Conservation (phyloP, 2,888 invertebrate genomes). For the Chrysolina oricalcia region DNA sequence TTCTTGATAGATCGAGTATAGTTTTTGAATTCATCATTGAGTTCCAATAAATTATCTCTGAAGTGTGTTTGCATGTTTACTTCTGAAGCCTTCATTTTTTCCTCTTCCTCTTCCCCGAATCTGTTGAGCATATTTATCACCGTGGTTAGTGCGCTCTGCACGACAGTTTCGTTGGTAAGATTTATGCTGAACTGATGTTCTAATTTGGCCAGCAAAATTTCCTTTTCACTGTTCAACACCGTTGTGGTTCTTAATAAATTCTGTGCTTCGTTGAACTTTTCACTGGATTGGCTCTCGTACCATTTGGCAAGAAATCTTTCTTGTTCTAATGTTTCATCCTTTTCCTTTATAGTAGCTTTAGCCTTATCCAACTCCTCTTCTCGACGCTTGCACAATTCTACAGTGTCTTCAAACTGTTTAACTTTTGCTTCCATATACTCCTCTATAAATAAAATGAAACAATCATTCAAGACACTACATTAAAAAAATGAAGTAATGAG, state of each 20-base stretch:
- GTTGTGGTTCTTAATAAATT: conserved; percentile 48
- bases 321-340: conserved; percentile 50
- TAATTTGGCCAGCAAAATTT: conserved; percentile 55
- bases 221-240: conserved; percentile 49
- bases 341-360: conserved; percentile 44
- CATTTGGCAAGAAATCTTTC: conserved; percentile 53
- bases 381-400: conserved; percentile 41
- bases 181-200: conserved; percentile 55
- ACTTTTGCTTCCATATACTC: conserved; percentile 40
- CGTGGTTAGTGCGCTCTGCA: conserved; percentile 31
- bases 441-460: conserved; percentile 40
- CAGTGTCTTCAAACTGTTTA: conserved; percentile 47
- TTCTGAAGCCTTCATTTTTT: conserved; percentile 28
- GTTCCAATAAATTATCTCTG: neutral
- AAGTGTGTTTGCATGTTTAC: conserved; percentile 8
- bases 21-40: conserved; percentile 20
- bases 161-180: conserved; percentile 45
- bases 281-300: conserved; percentile 51
- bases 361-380: conserved; percentile 41
- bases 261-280: conserved; percentile 49
- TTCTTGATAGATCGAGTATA: conserved; percentile 13
- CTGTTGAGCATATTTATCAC: conserved; percentile 36
- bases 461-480: neutral
- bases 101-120: conserved; percentile 28
- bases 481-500: neutral